Percentiles rank a stretch among this genome's conserved stretches.
Evolutionary conservation across 2,113 vertebrate genomes (phyloP).

Genomic region (Strix aluco): DNA sequence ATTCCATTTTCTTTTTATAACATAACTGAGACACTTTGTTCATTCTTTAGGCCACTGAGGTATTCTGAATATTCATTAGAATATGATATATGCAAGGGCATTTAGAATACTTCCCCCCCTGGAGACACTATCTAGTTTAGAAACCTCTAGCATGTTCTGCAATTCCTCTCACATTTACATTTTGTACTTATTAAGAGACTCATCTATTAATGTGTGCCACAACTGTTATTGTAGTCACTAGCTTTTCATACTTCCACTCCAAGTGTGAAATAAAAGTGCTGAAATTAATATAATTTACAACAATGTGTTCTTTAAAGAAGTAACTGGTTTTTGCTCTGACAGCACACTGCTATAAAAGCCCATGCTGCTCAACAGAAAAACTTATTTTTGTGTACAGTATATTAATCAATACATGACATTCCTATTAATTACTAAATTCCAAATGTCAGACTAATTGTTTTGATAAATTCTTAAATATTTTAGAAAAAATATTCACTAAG

Average conservation of each 20-base stretch:
- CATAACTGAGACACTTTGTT: neutral
- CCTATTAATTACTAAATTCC: neutral
- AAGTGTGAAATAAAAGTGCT: neutral
- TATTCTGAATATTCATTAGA: constrained; percentile 12
- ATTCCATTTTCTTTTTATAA: neutral
- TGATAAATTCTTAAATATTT: neutral
- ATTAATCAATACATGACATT: neutral
- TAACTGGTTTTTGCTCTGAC: neutral
- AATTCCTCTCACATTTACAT: neutral
- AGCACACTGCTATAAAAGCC: neutral
- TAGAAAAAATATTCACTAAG: neutral
- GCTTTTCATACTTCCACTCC: neutral
- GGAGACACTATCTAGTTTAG: neutral
- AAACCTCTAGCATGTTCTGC: neutral
- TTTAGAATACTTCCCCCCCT: neutral
- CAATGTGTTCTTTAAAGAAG: neutral
- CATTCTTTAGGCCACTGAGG: neutral
- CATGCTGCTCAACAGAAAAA: neutral
- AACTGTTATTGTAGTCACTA: neutral
- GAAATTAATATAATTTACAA: neutral
- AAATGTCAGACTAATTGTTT: neutral
- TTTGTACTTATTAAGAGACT: neutral
- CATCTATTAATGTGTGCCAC: neutral
- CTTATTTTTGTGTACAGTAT: neutral
- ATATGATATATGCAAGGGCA: neutral